Percentiles rank a stretch among this genome's conserved stretches.
Conservation (phyloP, 2,888 invertebrate species). For the Latrodectus hesperus region DNA sequence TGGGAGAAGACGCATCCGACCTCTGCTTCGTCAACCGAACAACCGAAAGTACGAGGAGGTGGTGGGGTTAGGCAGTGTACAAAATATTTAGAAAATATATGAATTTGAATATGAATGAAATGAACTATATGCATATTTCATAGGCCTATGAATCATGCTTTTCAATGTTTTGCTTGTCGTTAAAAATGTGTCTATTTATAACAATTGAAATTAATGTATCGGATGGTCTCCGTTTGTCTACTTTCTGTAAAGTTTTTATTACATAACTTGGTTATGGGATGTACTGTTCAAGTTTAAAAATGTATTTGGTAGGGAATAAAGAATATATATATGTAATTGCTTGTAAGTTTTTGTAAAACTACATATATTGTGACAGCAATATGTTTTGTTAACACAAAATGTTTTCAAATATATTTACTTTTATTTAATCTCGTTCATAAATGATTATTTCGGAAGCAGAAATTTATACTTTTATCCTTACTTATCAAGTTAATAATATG, state of each 20-base stretch:
- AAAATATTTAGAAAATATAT: background rate
- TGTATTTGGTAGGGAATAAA: no score
- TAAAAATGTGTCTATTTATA: background rate
- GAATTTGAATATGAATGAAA: background rate
- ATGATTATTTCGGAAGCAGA: no score
- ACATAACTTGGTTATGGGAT: background rate
- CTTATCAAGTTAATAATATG: no score
- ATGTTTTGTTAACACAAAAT: no score
- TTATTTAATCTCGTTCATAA: no score
- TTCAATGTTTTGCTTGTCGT: background rate
- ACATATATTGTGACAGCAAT: no score
- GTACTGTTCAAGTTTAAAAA: no score
- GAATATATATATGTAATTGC: no score
- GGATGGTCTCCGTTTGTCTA: background rate
- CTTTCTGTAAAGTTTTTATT: background rate
- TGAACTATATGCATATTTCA: background rate
- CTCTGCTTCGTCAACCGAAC: slow-evolving; percentile 51
- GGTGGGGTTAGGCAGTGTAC: slow-evolving; percentile 38
- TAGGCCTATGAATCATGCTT: background rate
- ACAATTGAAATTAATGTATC: background rate
- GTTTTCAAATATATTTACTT: no score
- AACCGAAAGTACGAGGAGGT: slow-evolving; percentile 17
- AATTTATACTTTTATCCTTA: no score
- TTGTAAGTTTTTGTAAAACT: no score
- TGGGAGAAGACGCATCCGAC: slow-evolving; percentile 44